A percentile compares a stretch with the other conserved stretches of the same genome.
These are phyloP conservation scores for Tuta absoluta DNA, from an alignment of 2,888 invertebrate genomes.

Conservation along the genomic window DNA sequence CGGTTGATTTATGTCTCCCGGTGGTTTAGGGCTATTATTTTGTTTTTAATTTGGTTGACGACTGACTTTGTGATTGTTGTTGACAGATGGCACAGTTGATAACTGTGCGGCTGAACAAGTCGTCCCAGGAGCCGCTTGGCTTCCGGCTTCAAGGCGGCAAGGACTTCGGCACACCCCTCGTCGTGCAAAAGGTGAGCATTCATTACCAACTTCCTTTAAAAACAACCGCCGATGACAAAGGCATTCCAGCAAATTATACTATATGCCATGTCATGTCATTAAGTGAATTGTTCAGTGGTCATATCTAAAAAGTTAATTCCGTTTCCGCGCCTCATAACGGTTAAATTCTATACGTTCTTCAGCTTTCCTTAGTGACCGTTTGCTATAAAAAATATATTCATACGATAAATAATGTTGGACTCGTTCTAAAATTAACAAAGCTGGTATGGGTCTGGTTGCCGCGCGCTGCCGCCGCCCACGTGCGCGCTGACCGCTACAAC, in stretches of 20 bases:
- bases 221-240: conserved; percentile 10
- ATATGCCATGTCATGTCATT: conserved; percentile 11
- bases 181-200: conserved; percentile 94
- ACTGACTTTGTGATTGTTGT: conserved; percentile 32
- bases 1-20: conserved; percentile 15
- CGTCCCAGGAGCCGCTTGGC: conserved; percentile 93
- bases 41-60: background rate
- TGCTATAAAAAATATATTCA: conserved; percentile 22
- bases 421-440: conserved; percentile 31
- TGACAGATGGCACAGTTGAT: conserved; percentile 89
- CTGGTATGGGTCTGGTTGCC: conserved; percentile 25
- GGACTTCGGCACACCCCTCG: conserved; percentile 94
- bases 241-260: conserved; percentile 1
- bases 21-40: conserved; percentile 19
- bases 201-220: conserved; percentile 4
- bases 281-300: conserved; percentile 13
- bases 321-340: conserved; percentile 2
- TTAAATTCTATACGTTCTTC: background rate
- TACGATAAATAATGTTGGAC: conserved; percentile 28
- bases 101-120: conserved; percentile 92
- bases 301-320: background rate
- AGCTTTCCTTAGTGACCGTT: conserved; percentile 4
- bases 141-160: conserved; percentile 96
- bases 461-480: conserved; percentile 29
- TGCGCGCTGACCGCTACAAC: conserved; percentile 24